Evolutionary conservation across 2,113 vertebrate genomes (phyloP).

Genomic region (Phylloscopus trochilus): DNA sequence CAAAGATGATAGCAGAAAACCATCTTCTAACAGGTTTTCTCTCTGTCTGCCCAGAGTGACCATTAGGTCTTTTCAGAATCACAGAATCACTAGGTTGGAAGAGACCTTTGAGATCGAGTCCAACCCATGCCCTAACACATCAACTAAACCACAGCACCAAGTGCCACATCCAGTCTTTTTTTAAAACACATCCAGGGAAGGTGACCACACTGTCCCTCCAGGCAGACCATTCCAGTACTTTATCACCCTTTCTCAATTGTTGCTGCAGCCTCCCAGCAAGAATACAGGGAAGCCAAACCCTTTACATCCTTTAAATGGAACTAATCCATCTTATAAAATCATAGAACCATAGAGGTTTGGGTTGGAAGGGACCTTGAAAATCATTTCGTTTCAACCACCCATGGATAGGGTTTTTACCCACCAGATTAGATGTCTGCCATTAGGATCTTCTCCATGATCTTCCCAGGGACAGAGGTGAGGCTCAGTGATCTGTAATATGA

Average conservation of each 20-base stretch:
- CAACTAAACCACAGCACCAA: not conserved
- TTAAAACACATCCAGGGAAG: not conserved
- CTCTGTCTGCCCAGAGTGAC: not conserved
- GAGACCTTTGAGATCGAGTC: not conserved
- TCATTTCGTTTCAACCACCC: not conserved
- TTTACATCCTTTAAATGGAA: not conserved
- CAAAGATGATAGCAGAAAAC: not conserved
- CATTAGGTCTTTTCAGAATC: not conserved
- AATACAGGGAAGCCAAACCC: accelerated
- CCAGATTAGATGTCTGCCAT: not conserved
- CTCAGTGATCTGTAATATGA: not conserved
- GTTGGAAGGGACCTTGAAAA: not conserved
- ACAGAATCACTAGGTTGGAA: not conserved
- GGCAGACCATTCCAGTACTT: not conserved
- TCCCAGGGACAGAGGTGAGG: not conserved
- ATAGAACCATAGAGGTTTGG: not conserved
- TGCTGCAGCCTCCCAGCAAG: not conserved
- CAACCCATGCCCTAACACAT: not conserved
- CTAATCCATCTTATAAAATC: not conserved
- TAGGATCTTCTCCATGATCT: not conserved
- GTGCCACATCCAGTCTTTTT: not conserved
- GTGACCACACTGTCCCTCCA: not conserved
- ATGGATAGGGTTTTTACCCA: too few relatives aligned
- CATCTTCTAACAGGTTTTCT: not conserved
- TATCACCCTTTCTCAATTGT: not conserved